These are phyloP conservation scores for Andrena praecox DNA, from an alignment of 2,888 invertebrate species.

Conservation along the genomic window DNA sequence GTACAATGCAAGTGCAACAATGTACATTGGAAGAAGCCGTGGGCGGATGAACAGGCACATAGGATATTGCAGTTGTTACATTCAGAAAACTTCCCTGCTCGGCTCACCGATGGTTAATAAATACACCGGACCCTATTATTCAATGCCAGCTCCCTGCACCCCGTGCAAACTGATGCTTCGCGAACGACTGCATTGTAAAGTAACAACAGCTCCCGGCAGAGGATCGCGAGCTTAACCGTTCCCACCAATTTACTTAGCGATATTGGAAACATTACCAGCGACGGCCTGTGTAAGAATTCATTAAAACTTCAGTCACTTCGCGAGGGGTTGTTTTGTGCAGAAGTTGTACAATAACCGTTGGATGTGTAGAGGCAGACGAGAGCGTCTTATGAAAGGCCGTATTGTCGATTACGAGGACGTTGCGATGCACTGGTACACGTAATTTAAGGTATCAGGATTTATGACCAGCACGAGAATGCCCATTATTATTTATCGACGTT, in stretches of 20 bases:
- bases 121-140: not conserved
- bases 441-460: constrained; percentile 58
- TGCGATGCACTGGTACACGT: constrained; percentile 40
- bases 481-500: constrained; percentile 61
- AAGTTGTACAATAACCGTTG: constrained; percentile 31
- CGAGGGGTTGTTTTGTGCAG: not conserved
- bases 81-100: too few species aligned
- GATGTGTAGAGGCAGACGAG: constrained; percentile 21
- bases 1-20: too few species aligned
- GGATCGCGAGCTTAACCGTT: not conserved
- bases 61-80: too few species aligned
- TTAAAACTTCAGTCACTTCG: constrained; percentile 4
- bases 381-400: constrained; percentile 31
- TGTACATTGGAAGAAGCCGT: too few species aligned
- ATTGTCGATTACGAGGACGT: constrained; percentile 42
- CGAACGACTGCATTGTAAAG: not conserved
- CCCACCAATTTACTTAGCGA: constrained; percentile 2
- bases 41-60: too few species aligned
- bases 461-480: constrained; percentile 53
- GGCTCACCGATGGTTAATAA: not conserved
- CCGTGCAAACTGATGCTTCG: not conserved
- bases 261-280: not conserved
- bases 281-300: not conserved
- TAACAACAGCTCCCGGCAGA: not conserved
- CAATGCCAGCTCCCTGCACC: not conserved